phyloP scores from a whole-genome alignment of 2,113 vertebrate genomes.

The Python bivittatus region DNA sequence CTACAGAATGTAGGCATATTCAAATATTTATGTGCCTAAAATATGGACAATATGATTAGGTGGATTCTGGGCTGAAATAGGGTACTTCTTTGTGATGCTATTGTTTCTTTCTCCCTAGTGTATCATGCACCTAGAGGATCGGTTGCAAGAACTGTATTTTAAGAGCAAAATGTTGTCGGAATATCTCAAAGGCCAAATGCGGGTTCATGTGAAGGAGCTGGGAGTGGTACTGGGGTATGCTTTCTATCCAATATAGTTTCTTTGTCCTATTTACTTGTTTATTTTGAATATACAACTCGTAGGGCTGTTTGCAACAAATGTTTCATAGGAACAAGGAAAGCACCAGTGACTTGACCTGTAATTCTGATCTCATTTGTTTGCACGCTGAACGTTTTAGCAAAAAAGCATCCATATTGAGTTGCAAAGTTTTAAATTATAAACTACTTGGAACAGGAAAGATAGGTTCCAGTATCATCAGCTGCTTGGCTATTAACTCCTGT shows the following conservation, averaged over 20 bases:
- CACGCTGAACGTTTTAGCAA: background rate
- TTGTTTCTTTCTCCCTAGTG: slow-evolving; percentile 76
- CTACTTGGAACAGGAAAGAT: background rate
- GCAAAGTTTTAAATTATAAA: background rate
- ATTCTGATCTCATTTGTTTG: background rate
- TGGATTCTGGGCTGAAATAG: background rate
- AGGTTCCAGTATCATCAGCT: background rate
- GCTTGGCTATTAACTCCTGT: background rate
- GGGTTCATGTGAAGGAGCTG: slow-evolving; percentile 96
- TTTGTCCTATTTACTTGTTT: background rate
- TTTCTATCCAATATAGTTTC: slow-evolving; percentile 24
- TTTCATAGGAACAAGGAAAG: background rate
- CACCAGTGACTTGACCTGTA: background rate
- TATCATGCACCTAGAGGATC: slow-evolving; percentile 97
- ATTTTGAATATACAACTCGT: background rate
- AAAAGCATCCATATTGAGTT: background rate
- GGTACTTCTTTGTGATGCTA: slow-evolving; percentile 6
- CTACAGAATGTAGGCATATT: slow-evolving; percentile 1
- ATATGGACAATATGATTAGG: background rate
- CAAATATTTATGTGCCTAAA: background rate
- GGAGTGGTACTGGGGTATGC: slow-evolving; percentile 93
- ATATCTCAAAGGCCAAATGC: slow-evolving; percentile 95
- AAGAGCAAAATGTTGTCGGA: slow-evolving; percentile 98
- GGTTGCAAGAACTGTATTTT: slow-evolving; percentile 96
- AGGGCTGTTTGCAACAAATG: background rate